phyloP scores from a whole-genome alignment of 2,113 vertebrate species.

The Trematomus loennbergii region DNA sequence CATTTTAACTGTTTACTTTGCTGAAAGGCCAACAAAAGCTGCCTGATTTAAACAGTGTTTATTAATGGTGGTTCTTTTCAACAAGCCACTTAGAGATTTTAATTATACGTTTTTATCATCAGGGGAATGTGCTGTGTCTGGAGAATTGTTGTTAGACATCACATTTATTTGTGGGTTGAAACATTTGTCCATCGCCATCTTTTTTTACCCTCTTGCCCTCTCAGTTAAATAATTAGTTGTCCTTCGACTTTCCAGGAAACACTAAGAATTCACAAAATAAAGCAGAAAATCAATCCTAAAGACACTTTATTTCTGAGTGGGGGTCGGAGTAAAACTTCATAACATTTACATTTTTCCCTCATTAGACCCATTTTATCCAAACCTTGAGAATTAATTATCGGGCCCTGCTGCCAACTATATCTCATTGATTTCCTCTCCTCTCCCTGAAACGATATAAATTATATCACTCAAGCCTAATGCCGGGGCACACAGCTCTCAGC shows the following conservation, averaged over 20 bases:
- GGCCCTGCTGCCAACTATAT: constrained; percentile 45
- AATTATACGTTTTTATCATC: background rate
- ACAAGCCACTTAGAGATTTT: constrained; percentile 7
- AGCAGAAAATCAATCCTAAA: constrained; percentile 32
- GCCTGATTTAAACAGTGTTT: constrained; percentile 47
- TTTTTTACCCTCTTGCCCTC: too few species aligned
- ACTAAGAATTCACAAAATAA: constrained; percentile 21
- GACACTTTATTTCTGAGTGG: constrained; percentile 47
- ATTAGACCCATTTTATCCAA: constrained; percentile 73
- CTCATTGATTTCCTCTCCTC: constrained; percentile 68
- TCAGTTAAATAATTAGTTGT: background rate
- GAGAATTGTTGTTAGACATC: background rate
- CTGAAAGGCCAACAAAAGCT: constrained; percentile 43
- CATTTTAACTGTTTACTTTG: constrained; percentile 58
- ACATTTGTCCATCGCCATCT: too few species aligned
- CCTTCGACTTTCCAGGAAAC: constrained; percentile 17
- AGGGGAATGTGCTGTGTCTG: background rate
- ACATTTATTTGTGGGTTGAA: too few species aligned
- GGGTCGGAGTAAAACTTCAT: constrained; percentile 53
- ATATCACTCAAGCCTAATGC: constrained; percentile 71
- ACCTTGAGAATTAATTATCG: constrained; percentile 80
- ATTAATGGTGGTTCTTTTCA: constrained; percentile 30
- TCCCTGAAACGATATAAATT: constrained; percentile 68
- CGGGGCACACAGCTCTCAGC: constrained; percentile 32
- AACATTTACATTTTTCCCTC: constrained; percentile 73